Evolutionary conservation across 2,888 invertebrate genomes (phyloP), one percentile per base, ranked within the genome.

Genomic region (Drosophila histrio): DNA sequence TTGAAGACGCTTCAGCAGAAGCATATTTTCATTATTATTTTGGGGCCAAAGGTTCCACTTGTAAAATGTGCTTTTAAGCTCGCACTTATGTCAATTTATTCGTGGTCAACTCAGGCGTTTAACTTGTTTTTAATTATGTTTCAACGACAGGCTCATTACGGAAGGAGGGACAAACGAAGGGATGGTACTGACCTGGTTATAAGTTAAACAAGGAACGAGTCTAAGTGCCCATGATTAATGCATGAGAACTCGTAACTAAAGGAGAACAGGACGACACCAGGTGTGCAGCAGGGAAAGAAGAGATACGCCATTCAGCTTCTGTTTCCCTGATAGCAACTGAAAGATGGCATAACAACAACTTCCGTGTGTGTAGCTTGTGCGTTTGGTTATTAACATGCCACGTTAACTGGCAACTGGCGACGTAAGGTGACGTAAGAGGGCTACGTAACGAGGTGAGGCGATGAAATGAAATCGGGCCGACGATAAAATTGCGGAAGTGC

Each of bases 401-500:
- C 73, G 71, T 60, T 87, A 65, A 60, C 68, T 68, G 60, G 39
- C 60, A 65, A 61, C n/a, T n/a, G n/a, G n/a, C 61, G 72, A 77
- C 77, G 77, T 72, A 65, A 49, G 39, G 22, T 32, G 32, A 49
- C 57, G 65, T 44, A 57, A 64, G 38, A 24, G 44, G 53, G 32
- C 47, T 43, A 54, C 50, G 59, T 70, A 64, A 64, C 56, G 71
- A 57, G 56, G 43, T 28, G 57, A 49, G 52, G 56, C 17, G 56
- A 39, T 62, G 60, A 56, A 17, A 11, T 17, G 32, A 46, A 57
- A 56, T 52, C 11, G 44, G 24, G 53, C 43, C 64, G 41, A 71
- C 79, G 87, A 88, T 89, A 88, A 89, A 87, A 88, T 68, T 77
- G 76, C 88, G 87, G 88, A 87, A 89, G 87, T 66, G 68, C 72